Conservation (phyloP, 1,140 invertebrate genomes). For the Magallana angulata region DNA sequence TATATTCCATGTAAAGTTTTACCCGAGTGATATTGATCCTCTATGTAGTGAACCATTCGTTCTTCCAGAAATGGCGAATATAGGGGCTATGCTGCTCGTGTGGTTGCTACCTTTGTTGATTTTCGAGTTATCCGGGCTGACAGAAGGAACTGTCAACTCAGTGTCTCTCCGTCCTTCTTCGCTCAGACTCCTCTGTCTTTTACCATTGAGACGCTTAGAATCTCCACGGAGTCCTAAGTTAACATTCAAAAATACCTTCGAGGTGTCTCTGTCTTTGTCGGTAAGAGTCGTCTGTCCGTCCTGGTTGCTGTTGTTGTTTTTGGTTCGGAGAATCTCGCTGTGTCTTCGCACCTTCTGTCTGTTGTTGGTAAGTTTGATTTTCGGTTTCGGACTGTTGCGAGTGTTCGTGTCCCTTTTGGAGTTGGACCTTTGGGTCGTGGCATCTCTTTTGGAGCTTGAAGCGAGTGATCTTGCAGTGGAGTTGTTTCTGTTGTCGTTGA, state of each 20-base stretch:
- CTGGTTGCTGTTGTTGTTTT: neutral
- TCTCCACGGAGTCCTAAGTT: neutral
- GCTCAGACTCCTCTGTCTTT: neutral
- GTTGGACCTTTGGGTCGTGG: neutral
- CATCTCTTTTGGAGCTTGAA: neutral
- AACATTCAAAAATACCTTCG: neutral
- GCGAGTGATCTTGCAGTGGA: neutral
- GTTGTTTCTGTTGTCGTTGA: neutral
- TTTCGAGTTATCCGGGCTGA: neutral
- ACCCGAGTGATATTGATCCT: conserved; percentile 5
- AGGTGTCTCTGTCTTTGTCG: neutral
- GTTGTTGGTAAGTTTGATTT: neutral
- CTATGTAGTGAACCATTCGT: conserved; percentile 12
- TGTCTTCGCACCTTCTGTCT: neutral
- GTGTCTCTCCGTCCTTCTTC: neutral
- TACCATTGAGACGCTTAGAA: neutral
- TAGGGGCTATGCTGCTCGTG: neutral
- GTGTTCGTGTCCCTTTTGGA: neutral
- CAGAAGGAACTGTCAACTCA: neutral
- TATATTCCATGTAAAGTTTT: neutral
- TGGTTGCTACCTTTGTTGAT: neutral
- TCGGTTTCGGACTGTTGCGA: neutral
- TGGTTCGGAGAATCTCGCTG: neutral
- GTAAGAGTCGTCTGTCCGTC: neutral
- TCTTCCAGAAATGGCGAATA: neutral